Evolutionary conservation across 2,797 vertebrate species (phyloP).

Genomic region (Scomberomorus guttatus): DNA sequence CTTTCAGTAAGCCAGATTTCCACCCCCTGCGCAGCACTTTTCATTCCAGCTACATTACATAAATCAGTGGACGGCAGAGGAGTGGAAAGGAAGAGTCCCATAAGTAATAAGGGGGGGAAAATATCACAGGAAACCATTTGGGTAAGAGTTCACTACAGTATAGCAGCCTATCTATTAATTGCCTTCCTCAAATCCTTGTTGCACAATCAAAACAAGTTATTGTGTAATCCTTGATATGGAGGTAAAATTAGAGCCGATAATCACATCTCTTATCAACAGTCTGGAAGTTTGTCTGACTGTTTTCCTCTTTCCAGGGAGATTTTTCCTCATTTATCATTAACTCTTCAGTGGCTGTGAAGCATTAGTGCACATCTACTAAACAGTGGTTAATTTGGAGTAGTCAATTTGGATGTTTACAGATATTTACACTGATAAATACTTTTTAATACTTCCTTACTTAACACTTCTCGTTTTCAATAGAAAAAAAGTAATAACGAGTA

Average conservation of each 20-base stretch:
- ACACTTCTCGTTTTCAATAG: background rate
- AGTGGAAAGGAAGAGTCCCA: conserved; percentile 74
- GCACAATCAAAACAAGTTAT: conserved; percentile 71
- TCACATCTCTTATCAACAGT: conserved; percentile 29
- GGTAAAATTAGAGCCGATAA: conserved; percentile 43
- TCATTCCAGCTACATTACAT: conserved; percentile 81
- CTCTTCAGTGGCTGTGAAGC: conserved; percentile 10
- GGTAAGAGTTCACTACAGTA: conserved; percentile 62
- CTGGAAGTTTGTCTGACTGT: background rate
- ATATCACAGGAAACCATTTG: conserved; percentile 61
- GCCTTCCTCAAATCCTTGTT: conserved; percentile 58
- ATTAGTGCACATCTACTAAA: conserved; percentile 27
- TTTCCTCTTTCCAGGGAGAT: conserved; percentile 12
- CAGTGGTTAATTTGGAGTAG: conserved; percentile 5
- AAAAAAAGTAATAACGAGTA: background rate
- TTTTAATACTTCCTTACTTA: background rate
- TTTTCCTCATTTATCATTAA: conserved; percentile 40
- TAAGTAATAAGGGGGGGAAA: conserved; percentile 61
- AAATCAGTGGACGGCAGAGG: conserved; percentile 74
- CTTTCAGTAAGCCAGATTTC: conserved; percentile 75
- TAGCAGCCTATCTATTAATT: conserved; percentile 60
- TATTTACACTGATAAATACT: background rate
- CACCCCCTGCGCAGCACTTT: conserved; percentile 78
- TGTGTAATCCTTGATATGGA: conserved; percentile 60
- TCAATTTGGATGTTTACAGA: background rate